Conservation (phyloP, 2,888 invertebrate genomes). For the Tetheella fluctuosa region DNA sequence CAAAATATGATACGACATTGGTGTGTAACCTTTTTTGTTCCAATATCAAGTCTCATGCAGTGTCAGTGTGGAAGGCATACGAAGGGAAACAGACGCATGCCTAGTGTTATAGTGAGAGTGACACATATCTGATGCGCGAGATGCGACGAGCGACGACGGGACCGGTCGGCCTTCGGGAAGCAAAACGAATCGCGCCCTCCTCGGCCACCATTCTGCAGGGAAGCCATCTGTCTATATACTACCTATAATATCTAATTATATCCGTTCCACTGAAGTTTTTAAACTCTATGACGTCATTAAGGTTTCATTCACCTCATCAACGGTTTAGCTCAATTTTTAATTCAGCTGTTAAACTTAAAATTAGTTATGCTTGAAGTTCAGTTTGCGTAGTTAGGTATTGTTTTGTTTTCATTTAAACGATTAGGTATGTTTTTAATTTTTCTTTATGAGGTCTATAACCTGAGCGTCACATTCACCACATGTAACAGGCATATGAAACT, state of each 20-base stretch:
- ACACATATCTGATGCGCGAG: slow-evolving; percentile 76
- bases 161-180: slow-evolving; percentile 78
- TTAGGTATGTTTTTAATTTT: no score
- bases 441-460: no score
- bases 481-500: no score
- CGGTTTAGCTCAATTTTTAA: slow-evolving; percentile 31
- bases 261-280: slow-evolving; percentile 22
- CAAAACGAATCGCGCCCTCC: slow-evolving; percentile 66
- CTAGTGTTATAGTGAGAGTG: slow-evolving; percentile 80
- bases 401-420: slow-evolving; percentile 4
- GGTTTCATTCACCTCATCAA: slow-evolving; percentile 36
- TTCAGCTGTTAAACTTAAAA: slow-evolving; percentile 13
- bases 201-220: slow-evolving; percentile 32
- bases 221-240: slow-evolving; percentile 38
- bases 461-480: no score
- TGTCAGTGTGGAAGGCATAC: slow-evolving; percentile 49
- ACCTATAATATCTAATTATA: slow-evolving; percentile 30
- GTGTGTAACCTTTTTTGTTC: slow-evolving; percentile 32
- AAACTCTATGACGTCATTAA: slow-evolving; percentile 29
- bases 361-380: slow-evolving; percentile 29
- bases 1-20: slow-evolving; percentile 30
- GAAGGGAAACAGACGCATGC: slow-evolving; percentile 60
- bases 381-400: not conserved
- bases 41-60: slow-evolving; percentile 31
- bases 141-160: slow-evolving; percentile 36